A percentile compares a stretch with the other conserved stretches of the same genome.
phyloP scores from a whole-genome alignment of 2,113 vertebrate genomes.

The Callaeas wilsoni region DNA sequence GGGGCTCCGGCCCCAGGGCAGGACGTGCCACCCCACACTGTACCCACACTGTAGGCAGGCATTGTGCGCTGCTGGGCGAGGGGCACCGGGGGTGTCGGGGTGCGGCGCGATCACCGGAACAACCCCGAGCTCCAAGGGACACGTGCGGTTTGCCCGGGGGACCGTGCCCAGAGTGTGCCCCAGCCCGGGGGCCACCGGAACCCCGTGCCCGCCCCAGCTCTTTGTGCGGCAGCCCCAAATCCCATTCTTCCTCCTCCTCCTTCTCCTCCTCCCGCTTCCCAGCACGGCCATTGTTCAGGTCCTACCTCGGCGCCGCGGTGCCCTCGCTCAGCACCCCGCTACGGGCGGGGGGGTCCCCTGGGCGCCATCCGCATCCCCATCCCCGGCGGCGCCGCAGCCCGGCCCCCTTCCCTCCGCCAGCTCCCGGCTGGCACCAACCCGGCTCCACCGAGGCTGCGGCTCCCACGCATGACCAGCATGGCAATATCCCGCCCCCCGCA shows the following conservation, averaged over 20 bases:
- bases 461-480: slow-evolving; percentile 29
- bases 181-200: background rate
- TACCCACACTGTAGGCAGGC: fast-evolving
- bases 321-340: background rate
- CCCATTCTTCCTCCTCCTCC: background rate
- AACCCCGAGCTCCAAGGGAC: background rate
- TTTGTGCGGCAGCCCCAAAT: background rate
- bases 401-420: background rate
- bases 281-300: background rate
- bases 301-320: background rate
- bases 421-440: background rate
- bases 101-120: too few species aligned
- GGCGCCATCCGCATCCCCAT: background rate
- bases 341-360: background rate
- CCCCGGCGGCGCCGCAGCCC: background rate
- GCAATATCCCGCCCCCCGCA: background rate
- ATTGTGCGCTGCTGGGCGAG: fast-evolving
- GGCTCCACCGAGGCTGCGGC: background rate
- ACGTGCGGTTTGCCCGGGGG: fast-evolving
- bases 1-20: background rate
- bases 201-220: background rate
- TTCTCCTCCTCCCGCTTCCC: background rate
- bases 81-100: background rate
- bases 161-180: background rate
- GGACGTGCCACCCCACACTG: background rate